Percentiles rank a stretch among this genome's conserved stretches.
phyloP scores from a whole-genome alignment of 2,113 vertebrate species.

The Erythrocercus mccallii region DNA sequence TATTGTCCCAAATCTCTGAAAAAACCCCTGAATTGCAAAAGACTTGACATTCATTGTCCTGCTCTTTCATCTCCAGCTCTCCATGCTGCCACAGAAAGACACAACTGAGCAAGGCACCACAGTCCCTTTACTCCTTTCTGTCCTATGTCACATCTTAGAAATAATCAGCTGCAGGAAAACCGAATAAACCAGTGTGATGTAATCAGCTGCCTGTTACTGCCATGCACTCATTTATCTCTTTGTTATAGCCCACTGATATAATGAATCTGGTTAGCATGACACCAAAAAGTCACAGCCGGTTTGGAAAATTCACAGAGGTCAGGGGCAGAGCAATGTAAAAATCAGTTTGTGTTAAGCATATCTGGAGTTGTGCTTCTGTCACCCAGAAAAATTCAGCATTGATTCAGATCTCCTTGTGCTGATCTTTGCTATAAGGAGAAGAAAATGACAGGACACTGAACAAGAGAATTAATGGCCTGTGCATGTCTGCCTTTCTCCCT shows the following conservation, averaged over 20 bases:
- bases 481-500: neutral
- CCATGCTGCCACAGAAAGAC: neutral
- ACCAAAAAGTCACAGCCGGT: neutral
- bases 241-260: neutral
- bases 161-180: neutral
- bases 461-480: neutral
- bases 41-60: neutral
- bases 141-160: neutral
- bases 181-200: accelerated
- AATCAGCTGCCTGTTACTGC: neutral
- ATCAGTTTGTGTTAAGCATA: neutral
- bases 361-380: neutral
- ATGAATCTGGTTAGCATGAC: neutral
- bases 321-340: neutral
- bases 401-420: neutral
- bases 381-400: neutral
- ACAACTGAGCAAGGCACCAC: neutral
- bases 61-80: neutral
- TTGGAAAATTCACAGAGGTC: neutral
- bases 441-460: neutral
- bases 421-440: neutral
- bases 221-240: neutral
- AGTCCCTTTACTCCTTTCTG: neutral
- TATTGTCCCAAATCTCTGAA: neutral
- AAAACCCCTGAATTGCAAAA: neutral